These are phyloP conservation scores for Macrosteles quadrilineatus DNA, from an alignment of 1,140 invertebrate species.

Conservation along the genomic window DNA sequence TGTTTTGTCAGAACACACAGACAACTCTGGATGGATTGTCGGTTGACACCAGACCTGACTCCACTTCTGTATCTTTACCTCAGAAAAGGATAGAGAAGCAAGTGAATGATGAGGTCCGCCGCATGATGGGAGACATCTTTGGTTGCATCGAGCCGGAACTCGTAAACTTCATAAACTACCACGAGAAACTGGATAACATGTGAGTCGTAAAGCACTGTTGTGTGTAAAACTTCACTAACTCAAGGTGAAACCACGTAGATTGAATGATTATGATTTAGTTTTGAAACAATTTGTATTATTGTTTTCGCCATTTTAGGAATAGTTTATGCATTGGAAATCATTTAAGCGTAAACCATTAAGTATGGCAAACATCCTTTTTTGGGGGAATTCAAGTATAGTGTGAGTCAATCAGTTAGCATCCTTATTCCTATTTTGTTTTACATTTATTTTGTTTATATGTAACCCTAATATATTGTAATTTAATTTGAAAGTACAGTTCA, in stretches of 20 bases:
- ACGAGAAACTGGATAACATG: slow-evolving; percentile 88
- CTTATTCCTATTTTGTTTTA: too few species aligned
- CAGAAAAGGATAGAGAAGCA: slow-evolving; percentile 67
- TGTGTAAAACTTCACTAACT: not conserved
- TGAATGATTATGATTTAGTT: not conserved
- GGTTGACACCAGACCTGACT: slow-evolving; percentile 36
- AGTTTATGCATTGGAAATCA: too few species aligned
- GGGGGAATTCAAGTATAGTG: too few species aligned
- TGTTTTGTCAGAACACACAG: slow-evolving; percentile 55
- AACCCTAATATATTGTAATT: too few species aligned
- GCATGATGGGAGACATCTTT: slow-evolving; percentile 88
- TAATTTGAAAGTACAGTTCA: too few species aligned
- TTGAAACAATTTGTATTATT: not conserved
- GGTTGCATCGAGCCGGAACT: slow-evolving; percentile 83
- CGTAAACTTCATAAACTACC: slow-evolving; percentile 77
- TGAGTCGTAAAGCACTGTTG: slow-evolving; percentile 57
- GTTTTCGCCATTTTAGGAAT: not conserved
- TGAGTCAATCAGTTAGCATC: too few species aligned
- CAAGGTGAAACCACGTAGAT: not conserved
- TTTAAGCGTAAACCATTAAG: too few species aligned
- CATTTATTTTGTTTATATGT: too few species aligned
- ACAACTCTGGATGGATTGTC: slow-evolving; percentile 53
- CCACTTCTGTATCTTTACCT: slow-evolving; percentile 49
- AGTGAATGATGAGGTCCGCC: slow-evolving; percentile 75
- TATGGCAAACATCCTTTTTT: too few species aligned